Evolutionary conservation across 2,113 vertebrate genomes (phyloP).

Genomic region (Merops nubicus): DNA sequence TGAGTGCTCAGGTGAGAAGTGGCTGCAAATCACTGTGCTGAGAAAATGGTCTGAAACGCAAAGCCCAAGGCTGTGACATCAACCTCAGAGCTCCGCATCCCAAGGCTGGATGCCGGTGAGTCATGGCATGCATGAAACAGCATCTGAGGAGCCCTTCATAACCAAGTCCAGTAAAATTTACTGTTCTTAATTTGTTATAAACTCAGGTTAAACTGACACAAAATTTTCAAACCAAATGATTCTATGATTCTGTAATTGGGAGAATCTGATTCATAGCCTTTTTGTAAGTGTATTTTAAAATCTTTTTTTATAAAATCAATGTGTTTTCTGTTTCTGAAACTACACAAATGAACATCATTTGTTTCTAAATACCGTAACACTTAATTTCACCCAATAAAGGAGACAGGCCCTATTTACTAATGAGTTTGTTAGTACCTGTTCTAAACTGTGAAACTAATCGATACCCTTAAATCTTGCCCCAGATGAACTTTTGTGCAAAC

Average conservation of each 20-base stretch:
- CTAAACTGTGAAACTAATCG: not conserved
- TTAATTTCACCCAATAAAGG: not conserved
- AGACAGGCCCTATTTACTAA: not conserved
- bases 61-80: not conserved
- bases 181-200: not conserved
- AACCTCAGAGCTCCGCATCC: not conserved
- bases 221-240: no score
- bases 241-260: no score
- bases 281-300: not conserved
- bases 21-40: constrained; percentile 6
- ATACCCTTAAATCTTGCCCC: not conserved
- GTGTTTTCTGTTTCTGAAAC: not conserved
- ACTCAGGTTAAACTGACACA: not conserved
- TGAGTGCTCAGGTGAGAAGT: constrained; percentile 23
- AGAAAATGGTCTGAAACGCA: not conserved
- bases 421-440: not conserved
- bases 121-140: not conserved
- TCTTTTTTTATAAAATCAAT: not conserved
- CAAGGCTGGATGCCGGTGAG: not conserved
- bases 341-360: not conserved
- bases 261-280: not conserved
- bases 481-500: not conserved
- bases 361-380: not conserved
- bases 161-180: not conserved
- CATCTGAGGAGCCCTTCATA: not conserved